These are phyloP conservation scores for Diarsia rubi DNA, from an alignment of 2,888 invertebrate genomes.

Conservation along the genomic window DNA sequence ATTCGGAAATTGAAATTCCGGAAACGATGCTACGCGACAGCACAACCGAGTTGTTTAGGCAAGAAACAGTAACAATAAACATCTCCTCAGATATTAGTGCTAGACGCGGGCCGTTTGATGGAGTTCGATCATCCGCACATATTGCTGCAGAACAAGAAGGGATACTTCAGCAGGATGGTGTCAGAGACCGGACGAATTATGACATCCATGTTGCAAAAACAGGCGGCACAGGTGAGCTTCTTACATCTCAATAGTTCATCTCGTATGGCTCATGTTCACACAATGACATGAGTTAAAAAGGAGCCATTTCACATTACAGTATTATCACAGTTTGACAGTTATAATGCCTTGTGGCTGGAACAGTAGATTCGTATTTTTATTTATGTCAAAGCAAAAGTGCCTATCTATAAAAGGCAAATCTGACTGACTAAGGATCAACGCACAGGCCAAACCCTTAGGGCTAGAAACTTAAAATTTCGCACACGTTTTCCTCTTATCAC, in stretches of 20 bases:
- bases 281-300: not conserved
- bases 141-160: slow-evolving; percentile 90
- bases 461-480: too few relatives aligned
- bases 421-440: too few relatives aligned
- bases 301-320: too few relatives aligned
- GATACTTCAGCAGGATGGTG: slow-evolving; percentile 92
- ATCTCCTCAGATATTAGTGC: slow-evolving; percentile 88
- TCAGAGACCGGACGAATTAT: slow-evolving; percentile 92
- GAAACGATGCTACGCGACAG: not conserved
- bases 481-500: too few relatives aligned
- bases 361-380: not conserved
- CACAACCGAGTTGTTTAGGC: not conserved
- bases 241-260: not conserved
- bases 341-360: not conserved
- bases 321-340: not conserved
- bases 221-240: slow-evolving; percentile 91
- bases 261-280: not conserved
- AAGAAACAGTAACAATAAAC: not conserved
- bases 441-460: too few relatives aligned
- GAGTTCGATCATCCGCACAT: slow-evolving; percentile 94
- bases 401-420: too few relatives aligned
- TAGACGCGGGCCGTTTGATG: slow-evolving; percentile 91
- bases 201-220: slow-evolving; percentile 90
- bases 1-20: not conserved
- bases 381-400: not conserved